These are phyloP conservation scores for Gnathonemus echidnorhynchus DNA, from an alignment of 2,113 vertebrate genomes.

Conservation along the genomic window DNA sequence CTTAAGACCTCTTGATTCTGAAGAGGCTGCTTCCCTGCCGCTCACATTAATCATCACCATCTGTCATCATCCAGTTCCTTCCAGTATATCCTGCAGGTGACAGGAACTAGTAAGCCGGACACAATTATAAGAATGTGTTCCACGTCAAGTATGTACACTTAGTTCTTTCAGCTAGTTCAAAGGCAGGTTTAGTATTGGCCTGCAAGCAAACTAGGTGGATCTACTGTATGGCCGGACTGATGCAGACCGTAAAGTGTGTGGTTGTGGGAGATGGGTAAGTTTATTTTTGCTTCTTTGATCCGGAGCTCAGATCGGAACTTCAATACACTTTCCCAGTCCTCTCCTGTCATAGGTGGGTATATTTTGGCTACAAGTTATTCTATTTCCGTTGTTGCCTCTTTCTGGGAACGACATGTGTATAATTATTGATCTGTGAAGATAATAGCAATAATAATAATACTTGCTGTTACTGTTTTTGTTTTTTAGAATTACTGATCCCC, in stretches of 20 bases:
- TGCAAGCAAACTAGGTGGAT: constrained; percentile 22
- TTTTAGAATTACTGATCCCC: neutral
- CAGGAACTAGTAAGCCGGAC: constrained; percentile 64
- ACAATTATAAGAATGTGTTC: neutral
- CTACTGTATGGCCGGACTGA: constrained; percentile 42
- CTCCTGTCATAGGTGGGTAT: neutral
- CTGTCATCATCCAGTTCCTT: constrained; percentile 75
- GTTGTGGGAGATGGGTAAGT: constrained; percentile 93
- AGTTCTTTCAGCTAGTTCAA: neutral
- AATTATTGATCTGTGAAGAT: neutral
- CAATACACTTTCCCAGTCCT: neutral
- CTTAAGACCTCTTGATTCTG: constrained; percentile 83
- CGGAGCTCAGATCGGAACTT: neutral
- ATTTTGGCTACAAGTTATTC: neutral
- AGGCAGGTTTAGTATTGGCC: neutral
- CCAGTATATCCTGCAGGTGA: constrained; percentile 85
- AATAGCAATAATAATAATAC: neutral
- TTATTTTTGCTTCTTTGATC: neutral
- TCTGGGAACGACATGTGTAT: neutral
- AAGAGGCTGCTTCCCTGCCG: constrained; percentile 73
- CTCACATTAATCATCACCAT: constrained; percentile 77
- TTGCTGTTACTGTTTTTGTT: neutral
- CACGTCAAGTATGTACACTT: neutral
- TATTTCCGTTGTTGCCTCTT: neutral
- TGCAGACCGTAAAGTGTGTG: constrained; percentile 98